These are phyloP conservation scores for Hybos culiciformis DNA, from an alignment of 2,888 invertebrate genomes.

Conservation along the genomic window DNA sequence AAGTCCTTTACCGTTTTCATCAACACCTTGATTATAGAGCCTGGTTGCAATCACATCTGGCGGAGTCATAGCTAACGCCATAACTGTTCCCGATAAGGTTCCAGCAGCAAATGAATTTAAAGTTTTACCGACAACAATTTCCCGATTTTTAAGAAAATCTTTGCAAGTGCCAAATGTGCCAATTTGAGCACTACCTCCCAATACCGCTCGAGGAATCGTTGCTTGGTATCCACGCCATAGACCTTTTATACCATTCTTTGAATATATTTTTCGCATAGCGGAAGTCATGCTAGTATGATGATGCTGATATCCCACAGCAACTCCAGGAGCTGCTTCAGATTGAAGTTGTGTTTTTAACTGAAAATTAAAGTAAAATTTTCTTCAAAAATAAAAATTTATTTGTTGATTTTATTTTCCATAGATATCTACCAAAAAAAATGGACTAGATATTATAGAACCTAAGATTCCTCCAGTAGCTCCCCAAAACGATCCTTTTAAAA, in stretches of 20 bases:
- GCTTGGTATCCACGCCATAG: conserved; percentile 69
- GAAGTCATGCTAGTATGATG: conserved; percentile 49
- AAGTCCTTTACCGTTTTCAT: conserved; percentile 48
- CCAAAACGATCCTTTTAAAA: conserved; percentile 49
- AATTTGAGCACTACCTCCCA: conserved; percentile 74
- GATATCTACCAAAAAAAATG: conserved; percentile 71
- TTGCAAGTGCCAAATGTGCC: conserved; percentile 65
- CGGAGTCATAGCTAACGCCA: conserved; percentile 70
- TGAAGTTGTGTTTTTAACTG: conserved; percentile 34
- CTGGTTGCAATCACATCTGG: conserved; percentile 81
- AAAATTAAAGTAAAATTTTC: too few species aligned
- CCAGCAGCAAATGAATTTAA: conserved; percentile 59
- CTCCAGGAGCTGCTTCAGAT: conserved; percentile 41
- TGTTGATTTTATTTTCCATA: too few species aligned
- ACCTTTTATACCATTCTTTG: conserved; percentile 46
- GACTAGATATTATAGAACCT: conserved; percentile 70
- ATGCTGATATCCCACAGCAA: conserved; percentile 84
- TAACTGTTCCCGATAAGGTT: conserved; percentile 61
- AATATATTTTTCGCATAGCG: conserved; percentile 48
- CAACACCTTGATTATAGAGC: conserved; percentile 72
- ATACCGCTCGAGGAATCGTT: conserved; percentile 57
- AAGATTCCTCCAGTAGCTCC: conserved; percentile 67
- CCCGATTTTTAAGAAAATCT: conserved; percentile 39
- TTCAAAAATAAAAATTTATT: too few species aligned
- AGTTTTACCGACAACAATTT: conserved; percentile 38